A percentile compares a stretch with the other conserved stretches of the same genome.
phyloP scores from a whole-genome alignment of 2,888 invertebrate genomes.

The Atrina japonica region DNA sequence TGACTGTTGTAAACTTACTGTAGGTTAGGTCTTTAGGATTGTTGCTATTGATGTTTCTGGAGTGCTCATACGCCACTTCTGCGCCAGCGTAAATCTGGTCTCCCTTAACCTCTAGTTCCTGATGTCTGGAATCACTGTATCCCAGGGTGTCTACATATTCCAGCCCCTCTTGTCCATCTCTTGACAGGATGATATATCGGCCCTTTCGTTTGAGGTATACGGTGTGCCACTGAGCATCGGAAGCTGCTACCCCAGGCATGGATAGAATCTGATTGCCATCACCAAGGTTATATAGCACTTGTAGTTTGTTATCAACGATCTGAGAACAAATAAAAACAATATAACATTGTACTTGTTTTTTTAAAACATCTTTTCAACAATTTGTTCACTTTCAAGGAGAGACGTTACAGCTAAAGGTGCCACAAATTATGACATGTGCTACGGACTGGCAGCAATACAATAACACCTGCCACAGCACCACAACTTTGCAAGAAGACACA shows the following conservation, averaged over 20 bases:
- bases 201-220: slow-evolving; percentile 95
- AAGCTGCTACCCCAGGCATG: slow-evolving; percentile 92
- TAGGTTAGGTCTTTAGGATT: slow-evolving; percentile 27
- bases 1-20: too few species aligned
- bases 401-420: too few species aligned
- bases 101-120: slow-evolving; percentile 40
- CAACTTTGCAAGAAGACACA: too few species aligned
- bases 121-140: slow-evolving; percentile 75
- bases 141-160: slow-evolving; percentile 80
- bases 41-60: background rate
- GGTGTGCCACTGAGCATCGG: slow-evolving; percentile 98
- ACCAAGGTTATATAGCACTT: slow-evolving; percentile 96
- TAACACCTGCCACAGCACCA: too few species aligned
- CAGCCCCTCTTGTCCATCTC: slow-evolving; percentile 95
- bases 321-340: slow-evolving; percentile 79
- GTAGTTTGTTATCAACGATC: slow-evolving; percentile 93
- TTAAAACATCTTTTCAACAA: background rate
- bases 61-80: slow-evolving; percentile 43
- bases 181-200: slow-evolving; percentile 93
- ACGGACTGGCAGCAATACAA: too few species aligned
- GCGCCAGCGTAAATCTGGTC: slow-evolving; percentile 55
- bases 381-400: background rate
- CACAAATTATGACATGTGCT: too few species aligned
- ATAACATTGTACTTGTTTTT: too few species aligned
- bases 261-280: slow-evolving; percentile 87